Percentiles rank a stretch among this genome's conserved stretches.
Evolutionary conservation across 2,888 invertebrate genomes (phyloP).

Genomic region (Limulus polyphemus): DNA sequence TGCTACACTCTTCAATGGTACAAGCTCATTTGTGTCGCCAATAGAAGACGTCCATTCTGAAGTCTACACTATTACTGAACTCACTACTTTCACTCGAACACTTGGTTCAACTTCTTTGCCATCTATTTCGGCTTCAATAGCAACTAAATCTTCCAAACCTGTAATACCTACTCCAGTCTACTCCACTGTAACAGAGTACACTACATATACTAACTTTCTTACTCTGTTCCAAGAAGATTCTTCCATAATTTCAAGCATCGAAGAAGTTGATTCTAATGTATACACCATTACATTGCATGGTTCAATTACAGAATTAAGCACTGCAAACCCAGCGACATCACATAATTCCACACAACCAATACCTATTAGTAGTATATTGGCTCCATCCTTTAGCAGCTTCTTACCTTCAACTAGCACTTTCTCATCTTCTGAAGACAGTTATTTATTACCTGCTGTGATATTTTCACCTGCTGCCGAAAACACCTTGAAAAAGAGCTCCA

Average conservation of each 20-base stretch:
- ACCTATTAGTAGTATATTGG: too few relatives aligned
- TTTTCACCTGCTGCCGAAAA: too few relatives aligned
- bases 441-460: too few relatives aligned
- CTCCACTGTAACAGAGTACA: slow-evolving; percentile 46
- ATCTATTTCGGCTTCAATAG: too few relatives aligned
- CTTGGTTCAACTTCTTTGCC: slow-evolving; percentile 33
- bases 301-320: neutral
- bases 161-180: slow-evolving; percentile 31
- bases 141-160: slow-evolving; percentile 24
- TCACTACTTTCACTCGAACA: slow-evolving; percentile 17
- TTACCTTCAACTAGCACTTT: too few relatives aligned
- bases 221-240: slow-evolving; percentile 25
- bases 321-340: too few relatives aligned
- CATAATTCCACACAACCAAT: too few relatives aligned
- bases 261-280: slow-evolving; percentile 27
- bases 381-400: too few relatives aligned
- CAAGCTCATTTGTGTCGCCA: slow-evolving; percentile 37
- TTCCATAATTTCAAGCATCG: slow-evolving; percentile 28
- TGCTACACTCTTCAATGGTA: slow-evolving; percentile 65
- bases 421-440: too few relatives aligned
- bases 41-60: slow-evolving; percentile 27
- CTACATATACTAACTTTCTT: slow-evolving; percentile 43
- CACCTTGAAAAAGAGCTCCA: too few relatives aligned
- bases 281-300: slow-evolving; percentile 21
- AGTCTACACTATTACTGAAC: slow-evolving; percentile 22